These are phyloP conservation scores for Solea solea DNA, from an alignment of 2,113 vertebrate species.

Conservation along the genomic window DNA sequence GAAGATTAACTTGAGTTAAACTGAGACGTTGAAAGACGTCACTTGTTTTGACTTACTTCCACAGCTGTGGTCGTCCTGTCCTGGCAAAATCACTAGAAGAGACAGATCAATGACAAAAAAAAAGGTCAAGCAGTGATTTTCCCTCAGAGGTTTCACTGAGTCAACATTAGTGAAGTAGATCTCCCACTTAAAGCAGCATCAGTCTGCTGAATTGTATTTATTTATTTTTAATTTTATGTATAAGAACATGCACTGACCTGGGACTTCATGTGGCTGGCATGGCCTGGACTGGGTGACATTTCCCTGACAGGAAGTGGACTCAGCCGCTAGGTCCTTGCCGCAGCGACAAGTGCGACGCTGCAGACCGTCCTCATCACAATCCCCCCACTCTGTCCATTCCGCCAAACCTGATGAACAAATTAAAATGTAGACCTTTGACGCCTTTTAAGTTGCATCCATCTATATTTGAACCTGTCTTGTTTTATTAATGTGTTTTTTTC, in stretches of 20 bases:
- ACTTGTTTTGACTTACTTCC: constrained; percentile 82
- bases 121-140: not conserved
- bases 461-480: not conserved
- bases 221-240: not conserved
- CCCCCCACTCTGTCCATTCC: constrained; percentile 90
- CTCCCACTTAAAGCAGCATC: not conserved
- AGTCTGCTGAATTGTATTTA: constrained; percentile 2
- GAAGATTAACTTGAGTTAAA: too few relatives aligned
- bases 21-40: not conserved
- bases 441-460: too few relatives aligned
- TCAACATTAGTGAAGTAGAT: not conserved
- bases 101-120: not conserved
- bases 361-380: constrained; percentile 87
- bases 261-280: constrained; percentile 87
- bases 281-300: constrained; percentile 89
- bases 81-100: constrained; percentile 87
- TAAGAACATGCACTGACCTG: constrained; percentile 79
- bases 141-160: too few relatives aligned
- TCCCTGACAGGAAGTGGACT: constrained; percentile 81
- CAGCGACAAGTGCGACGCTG: constrained; percentile 87
- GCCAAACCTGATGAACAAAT: constrained; percentile 83
- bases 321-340: constrained; percentile 75
- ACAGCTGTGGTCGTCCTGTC: constrained; percentile 86
- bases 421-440: not conserved
- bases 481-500: not conserved